Conservation (phyloP, 2,888 invertebrate genomes). For the Chironomus tentans region DNA sequence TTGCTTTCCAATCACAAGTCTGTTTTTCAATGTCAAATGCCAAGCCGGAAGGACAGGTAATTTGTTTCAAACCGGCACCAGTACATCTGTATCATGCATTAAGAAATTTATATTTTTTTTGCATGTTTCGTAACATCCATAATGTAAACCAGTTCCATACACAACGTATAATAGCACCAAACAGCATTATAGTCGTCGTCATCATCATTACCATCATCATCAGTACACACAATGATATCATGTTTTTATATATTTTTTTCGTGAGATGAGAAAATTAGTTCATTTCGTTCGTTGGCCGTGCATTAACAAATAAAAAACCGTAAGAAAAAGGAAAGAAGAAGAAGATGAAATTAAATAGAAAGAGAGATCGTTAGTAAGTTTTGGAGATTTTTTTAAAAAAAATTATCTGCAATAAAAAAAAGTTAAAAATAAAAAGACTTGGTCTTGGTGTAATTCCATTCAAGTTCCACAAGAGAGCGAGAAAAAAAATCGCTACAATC, state of each 20-base stretch:
- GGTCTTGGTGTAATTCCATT: neutral
- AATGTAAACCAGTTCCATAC: conserved; percentile 16
- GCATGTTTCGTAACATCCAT: conserved; percentile 2
- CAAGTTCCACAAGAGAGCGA: too few species aligned
- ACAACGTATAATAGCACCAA: neutral
- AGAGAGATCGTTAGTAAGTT: neutral
- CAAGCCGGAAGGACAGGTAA: conserved; percentile 93
- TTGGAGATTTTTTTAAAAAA: neutral
- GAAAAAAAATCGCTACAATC: conserved; percentile 21
- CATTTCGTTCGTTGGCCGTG: neutral
- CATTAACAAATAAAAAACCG: neutral
- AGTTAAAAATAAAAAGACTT: conserved; percentile 1
- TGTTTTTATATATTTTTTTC: neutral
- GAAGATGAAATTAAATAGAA: neutral
- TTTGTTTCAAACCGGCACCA: conserved; percentile 91
- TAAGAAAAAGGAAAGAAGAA: neutral
- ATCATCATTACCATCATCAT: neutral
- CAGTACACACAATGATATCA: neutral
- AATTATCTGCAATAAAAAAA: neutral
- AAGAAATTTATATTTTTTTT: neutral
- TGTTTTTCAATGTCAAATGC: conserved; percentile 97
- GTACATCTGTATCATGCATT: conserved; percentile 59
- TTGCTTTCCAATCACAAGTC: conserved; percentile 98
- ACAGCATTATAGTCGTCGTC: neutral
- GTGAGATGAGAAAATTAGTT: neutral